phyloP scores from a whole-genome alignment of 64 coral and sea anemone species.

The Montipora cactus region DNA sequence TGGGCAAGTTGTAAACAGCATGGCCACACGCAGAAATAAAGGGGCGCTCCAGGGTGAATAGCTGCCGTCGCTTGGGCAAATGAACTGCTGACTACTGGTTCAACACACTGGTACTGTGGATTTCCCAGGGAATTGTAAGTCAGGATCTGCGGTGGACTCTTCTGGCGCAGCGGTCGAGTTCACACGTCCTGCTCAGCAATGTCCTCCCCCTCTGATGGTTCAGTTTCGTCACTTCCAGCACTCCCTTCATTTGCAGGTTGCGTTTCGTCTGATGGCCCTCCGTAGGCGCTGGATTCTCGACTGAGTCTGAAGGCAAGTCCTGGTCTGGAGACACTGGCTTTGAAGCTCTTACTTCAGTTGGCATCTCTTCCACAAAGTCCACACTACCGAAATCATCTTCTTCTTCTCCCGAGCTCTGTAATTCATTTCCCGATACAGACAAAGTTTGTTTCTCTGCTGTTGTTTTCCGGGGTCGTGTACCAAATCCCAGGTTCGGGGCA shows the following conservation, averaged over 20 bases:
- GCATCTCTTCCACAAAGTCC: too few species aligned
- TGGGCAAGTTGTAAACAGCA: too few species aligned
- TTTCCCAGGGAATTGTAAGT: too few species aligned
- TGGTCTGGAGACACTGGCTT: not conserved
- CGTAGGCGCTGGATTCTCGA: not conserved
- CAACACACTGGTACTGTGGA: too few species aligned
- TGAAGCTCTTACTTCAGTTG: not conserved
- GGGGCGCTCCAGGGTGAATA: too few species aligned
- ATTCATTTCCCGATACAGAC: not conserved
- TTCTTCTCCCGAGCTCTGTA: not conserved
- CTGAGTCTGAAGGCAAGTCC: conserved; percentile 5
- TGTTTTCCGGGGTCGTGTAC: not conserved
- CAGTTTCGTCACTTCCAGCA: not conserved
- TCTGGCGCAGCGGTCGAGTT: not conserved
- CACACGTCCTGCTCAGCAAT: not conserved
- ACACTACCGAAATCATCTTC: not conserved
- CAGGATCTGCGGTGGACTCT: not conserved
- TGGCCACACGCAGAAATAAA: too few species aligned
- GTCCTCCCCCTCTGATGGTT: not conserved
- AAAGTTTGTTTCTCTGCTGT: not conserved
- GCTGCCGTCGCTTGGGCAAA: too few species aligned
- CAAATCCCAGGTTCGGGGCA: not conserved
- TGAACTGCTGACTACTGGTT: too few species aligned
- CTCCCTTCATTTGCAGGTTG: not conserved
- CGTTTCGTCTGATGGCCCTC: not conserved